phyloP scores from a whole-genome alignment of 2,113 vertebrate genomes.

The human (Homo sapiens) region GRCh38 chr12:96300001-96300500 shows the following conservation, averaged over 20 bases:
- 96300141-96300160: neutral
- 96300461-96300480: too few species aligned
- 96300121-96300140: neutral
- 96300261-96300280: neutral
- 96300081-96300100: neutral
- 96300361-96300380: constrained; percentile 82
- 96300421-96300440: too few species aligned
- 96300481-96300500: too few species aligned
- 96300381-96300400: constrained; percentile 41
- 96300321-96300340: constrained; percentile 98
- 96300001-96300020: neutral
- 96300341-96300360: constrained; percentile 98
- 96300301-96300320: constrained; percentile 98
- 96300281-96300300: constrained; percentile 64
- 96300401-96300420: too few species aligned
- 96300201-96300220: neutral
- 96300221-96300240: neutral
- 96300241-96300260: neutral
- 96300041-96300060: constrained; percentile 26
- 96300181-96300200: neutral
- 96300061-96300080: constrained; percentile 27
- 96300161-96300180: constrained; percentile 24
- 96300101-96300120: neutral
- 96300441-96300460: too few species aligned
- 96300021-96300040: neutral